These are phyloP conservation scores for Semotilus atromaculatus DNA, from an alignment of 2,797 vertebrate species.

Conservation along the genomic window DNA sequence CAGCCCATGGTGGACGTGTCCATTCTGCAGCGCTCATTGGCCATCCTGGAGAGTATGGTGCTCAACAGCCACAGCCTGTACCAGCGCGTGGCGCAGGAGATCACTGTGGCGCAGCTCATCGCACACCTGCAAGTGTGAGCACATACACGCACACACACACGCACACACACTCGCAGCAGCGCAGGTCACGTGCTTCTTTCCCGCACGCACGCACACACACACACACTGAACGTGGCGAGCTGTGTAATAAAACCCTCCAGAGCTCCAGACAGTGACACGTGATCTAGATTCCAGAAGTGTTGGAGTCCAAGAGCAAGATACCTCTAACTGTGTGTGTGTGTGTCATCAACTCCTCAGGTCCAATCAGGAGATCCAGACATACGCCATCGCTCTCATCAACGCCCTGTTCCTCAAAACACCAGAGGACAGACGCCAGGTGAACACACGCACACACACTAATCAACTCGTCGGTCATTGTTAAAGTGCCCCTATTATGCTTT, in stretches of 20 bases:
- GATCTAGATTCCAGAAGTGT: not conserved
- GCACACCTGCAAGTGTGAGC: slow-evolving; percentile 99
- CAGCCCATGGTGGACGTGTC: slow-evolving; percentile 97
- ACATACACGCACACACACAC: slow-evolving; percentile 79
- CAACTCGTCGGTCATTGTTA: not conserved
- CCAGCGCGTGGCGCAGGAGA: slow-evolving; percentile 94
- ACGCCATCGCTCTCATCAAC: slow-evolving; percentile 97
- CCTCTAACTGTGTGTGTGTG: slow-evolving; percentile 78
- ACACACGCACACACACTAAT: slow-evolving; percentile 57
- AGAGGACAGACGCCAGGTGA: slow-evolving; percentile 95
- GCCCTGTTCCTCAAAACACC: slow-evolving; percentile 98
- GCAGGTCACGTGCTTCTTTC: slow-evolving; percentile 28
- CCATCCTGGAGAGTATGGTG: slow-evolving; percentile 98
- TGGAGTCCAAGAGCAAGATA: slow-evolving; percentile 67
- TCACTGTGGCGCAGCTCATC: slow-evolving; percentile 98
- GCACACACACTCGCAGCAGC: slow-evolving; percentile 59
- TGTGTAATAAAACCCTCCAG: not conserved
- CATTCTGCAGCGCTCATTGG: slow-evolving; percentile 95
- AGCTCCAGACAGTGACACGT: not conserved
- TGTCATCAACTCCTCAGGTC: slow-evolving; percentile 81
- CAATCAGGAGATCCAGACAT: slow-evolving; percentile 99
- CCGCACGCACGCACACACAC: slow-evolving; percentile 27
- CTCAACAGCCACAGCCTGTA: slow-evolving; percentile 98
- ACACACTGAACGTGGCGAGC: not conserved
- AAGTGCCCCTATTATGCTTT: too few relatives aligned